Evolutionary conservation across 1,140 invertebrate species (phyloP).

Genomic region (Heterodera schachtii): DNA sequence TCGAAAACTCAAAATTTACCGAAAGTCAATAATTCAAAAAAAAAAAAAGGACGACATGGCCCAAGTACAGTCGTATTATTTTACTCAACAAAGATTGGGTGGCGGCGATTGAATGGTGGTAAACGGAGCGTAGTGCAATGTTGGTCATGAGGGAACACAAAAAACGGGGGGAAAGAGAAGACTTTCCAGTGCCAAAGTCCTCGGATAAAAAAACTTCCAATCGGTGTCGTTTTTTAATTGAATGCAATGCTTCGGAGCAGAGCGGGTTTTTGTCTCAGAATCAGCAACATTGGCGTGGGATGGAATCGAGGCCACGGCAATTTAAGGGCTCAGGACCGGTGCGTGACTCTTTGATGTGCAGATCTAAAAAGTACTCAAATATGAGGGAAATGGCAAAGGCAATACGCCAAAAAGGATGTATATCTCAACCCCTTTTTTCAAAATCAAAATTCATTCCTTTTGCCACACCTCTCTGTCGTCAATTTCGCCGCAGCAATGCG

Average conservation of each 20-base stretch:
- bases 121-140: conserved; percentile 22
- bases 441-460: too few relatives aligned
- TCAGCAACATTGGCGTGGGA: conserved; percentile 83
- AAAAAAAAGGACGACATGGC: background rate
- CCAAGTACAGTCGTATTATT: background rate
- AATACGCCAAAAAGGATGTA: too few relatives aligned
- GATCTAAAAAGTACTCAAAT: too few relatives aligned
- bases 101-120: conserved; percentile 16
- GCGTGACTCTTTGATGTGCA: conserved; percentile 75
- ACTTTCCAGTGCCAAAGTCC: too few relatives aligned
- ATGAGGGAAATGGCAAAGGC: too few relatives aligned
- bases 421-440: too few relatives aligned
- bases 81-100: conserved; percentile 12
- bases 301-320: conserved; percentile 73
- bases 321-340: conserved; percentile 66
- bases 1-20: too few relatives aligned
- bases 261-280: conserved; percentile 97
- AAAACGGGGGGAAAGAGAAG: background rate
- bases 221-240: conserved; percentile 73
- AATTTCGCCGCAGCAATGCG: conserved; percentile 73
- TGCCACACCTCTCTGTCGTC: conserved; percentile 73
- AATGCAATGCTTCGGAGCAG: conserved; percentile 88
- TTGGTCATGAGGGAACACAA: conserved; percentile 11
- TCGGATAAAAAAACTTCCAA: conserved; percentile 60
- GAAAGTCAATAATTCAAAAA: too few relatives aligned